phyloP scores from a whole-genome alignment of 2,113 vertebrate species.

The Channa argus region DNA sequence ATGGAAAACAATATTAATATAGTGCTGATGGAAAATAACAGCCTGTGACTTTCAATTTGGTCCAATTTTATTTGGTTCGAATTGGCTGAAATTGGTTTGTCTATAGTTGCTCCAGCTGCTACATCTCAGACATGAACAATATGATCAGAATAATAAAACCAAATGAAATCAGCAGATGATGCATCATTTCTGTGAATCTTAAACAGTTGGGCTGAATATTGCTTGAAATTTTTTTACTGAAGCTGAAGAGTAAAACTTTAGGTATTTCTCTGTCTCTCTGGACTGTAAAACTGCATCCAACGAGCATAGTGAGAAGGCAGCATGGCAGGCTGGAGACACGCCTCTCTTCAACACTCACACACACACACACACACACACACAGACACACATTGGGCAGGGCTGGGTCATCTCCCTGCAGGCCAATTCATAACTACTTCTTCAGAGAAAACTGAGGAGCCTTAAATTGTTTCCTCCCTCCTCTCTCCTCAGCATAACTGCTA shows the following conservation, averaged over 20 bases:
- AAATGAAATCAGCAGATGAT: conserved; percentile 30
- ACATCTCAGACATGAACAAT: conserved; percentile 39
- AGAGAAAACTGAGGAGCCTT: conserved; percentile 59
- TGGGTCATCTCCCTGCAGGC: conserved; percentile 50
- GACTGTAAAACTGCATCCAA: conserved; percentile 29
- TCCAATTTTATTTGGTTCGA: conserved; percentile 36
- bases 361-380: conserved; percentile 29
- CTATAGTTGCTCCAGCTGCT: conserved; percentile 16
- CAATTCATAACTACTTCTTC: conserved; percentile 64
- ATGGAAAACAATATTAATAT: conserved; percentile 49
- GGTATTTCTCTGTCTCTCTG: conserved; percentile 23
- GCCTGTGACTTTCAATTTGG: conserved; percentile 41
- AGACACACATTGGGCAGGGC: conserved; percentile 25
- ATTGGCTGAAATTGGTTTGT: conserved; percentile 42
- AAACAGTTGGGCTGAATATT: neutral
- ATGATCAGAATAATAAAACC: conserved; percentile 29
- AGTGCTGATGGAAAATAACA: conserved; percentile 52
- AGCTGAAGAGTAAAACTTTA: conserved; percentile 26
- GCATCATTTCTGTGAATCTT: neutral
- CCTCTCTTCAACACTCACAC: conserved; percentile 32
- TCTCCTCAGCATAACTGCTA: conserved; percentile 53
- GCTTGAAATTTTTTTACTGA: conserved; percentile 10
- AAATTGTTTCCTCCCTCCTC: conserved; percentile 55
- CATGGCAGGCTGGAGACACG: conserved; percentile 52
- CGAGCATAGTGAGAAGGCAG: conserved; percentile 31